These are phyloP conservation scores for Reinhardtius hippoglossoides DNA, from an alignment of 2,113 vertebrate species.

Conservation along the genomic window DNA sequence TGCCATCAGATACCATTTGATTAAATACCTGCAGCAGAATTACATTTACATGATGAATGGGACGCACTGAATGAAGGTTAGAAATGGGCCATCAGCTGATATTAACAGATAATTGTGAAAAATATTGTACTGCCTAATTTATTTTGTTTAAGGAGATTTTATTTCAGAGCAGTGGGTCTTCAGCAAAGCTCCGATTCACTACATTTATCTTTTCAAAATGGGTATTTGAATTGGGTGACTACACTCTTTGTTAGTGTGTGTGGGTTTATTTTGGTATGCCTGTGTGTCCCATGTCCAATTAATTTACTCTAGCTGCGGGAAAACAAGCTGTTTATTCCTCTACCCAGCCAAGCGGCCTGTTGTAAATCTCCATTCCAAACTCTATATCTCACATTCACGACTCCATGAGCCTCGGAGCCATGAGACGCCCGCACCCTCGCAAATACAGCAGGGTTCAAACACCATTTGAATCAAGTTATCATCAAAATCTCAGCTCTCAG, in stretches of 20 bases:
- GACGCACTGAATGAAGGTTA: constrained; percentile 86
- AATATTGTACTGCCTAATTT: constrained; percentile 88
- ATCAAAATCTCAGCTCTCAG: constrained; percentile 59
- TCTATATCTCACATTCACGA: constrained; percentile 62
- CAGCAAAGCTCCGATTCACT: constrained; percentile 58
- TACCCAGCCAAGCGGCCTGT: constrained; percentile 45
- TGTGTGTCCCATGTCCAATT: constrained; percentile 64
- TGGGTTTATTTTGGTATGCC: constrained; percentile 18
- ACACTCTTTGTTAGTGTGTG: constrained; percentile 28
- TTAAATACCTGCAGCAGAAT: constrained; percentile 94
- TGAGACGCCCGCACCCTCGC: constrained; percentile 45
- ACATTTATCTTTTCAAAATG: constrained; percentile 82
- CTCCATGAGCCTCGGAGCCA: constrained; percentile 52
- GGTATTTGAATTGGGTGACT: constrained; percentile 59
- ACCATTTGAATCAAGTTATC: constrained; percentile 71
- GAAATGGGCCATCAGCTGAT: constrained; percentile 88
- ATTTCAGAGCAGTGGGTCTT: constrained; percentile 59
- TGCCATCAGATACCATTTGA: constrained; percentile 91
- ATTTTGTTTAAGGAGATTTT: constrained; percentile 87
- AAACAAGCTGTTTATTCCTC: constrained; percentile 71
- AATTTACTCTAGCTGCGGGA: constrained; percentile 70
- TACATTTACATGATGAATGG: constrained; percentile 94
- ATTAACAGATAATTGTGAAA: constrained; percentile 86
- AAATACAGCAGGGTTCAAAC: constrained; percentile 58
- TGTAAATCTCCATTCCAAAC: constrained; percentile 74